Evolutionary conservation across 2,113 vertebrate genomes (phyloP).

Genomic region (Phaethornis superciliosus): DNA sequence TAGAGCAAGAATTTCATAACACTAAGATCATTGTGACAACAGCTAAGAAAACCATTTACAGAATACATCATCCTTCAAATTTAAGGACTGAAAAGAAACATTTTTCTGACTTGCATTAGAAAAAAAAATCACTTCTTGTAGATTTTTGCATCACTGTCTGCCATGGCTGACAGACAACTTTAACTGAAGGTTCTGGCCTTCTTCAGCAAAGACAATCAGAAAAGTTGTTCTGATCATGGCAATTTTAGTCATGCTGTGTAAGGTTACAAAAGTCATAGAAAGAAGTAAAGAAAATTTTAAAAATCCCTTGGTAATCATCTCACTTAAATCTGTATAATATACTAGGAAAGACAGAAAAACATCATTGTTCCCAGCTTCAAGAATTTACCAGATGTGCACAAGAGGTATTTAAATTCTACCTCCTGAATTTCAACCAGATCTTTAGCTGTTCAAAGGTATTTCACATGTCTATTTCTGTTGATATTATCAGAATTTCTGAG

Average conservation of each 20-base stretch:
- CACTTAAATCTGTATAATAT: background rate
- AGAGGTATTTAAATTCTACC: background rate
- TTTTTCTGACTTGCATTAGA: background rate
- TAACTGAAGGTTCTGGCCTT: background rate
- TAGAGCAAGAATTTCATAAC: background rate
- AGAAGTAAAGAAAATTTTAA: background rate
- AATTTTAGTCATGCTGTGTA: background rate
- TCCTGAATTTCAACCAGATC: background rate
- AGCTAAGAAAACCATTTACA: background rate
- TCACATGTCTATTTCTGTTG: background rate
- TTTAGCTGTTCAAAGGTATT: background rate
- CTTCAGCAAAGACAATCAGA: background rate
- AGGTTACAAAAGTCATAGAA: background rate
- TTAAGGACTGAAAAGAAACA: background rate
- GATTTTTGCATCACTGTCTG: background rate
- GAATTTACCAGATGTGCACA: background rate
- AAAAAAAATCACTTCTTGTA: background rate
- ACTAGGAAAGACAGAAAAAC: background rate
- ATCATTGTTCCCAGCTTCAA: background rate
- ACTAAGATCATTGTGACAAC: background rate
- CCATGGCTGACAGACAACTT: background rate
- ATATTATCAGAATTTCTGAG: background rate
- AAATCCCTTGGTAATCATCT: background rate
- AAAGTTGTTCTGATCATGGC: background rate
- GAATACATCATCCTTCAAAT: background rate